Base-by-base conservation (phyloP, 2,888 invertebrate genomes). In the Sphaerophoria taeniata region DNA sequence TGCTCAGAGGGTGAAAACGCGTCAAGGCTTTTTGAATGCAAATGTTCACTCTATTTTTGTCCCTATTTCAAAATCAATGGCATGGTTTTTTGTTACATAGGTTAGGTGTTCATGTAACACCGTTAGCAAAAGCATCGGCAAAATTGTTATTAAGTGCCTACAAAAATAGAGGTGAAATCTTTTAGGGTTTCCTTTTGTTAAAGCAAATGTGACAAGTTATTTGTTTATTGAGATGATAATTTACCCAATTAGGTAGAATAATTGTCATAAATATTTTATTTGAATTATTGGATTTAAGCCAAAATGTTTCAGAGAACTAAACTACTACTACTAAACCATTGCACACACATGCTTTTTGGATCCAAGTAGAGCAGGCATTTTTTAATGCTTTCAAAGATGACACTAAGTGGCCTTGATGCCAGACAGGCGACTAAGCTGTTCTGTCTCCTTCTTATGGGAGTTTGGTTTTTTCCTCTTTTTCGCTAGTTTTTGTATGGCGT, bases 21-120 rank as follows among this genome's bases (percentile, higher is more conserved):
- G 55, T 55, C 71, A 31, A 71, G n/a, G 63, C n/a, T 9, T 51
- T 24, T 81, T n/a, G 14, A 76, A 81, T 76, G 70, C 58, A 71
- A 81, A 70, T 76, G 24, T 24, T 45, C 56, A 31, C 34, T 34
- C 70, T 80, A 80, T 75, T 80, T 75, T 12, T 61, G 61, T 70
- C 16, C 24, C 11, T 56, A 39, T 74, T 70, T 70, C 70, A 55
- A 70, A 75, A 63, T 43, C 70, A 45, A 65, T 56, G 49, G 36
- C 69, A 63, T 24, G 43, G 51, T 34, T 60, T 60, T 49, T 6
- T 47, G n/a, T 43, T 75, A 47, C 39, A 69, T 69, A 33, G 31
- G 11, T 36, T 80, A 69, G 71, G 75, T 71, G 56, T 58, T 47
- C 36, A 45, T 61, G 12, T 43, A 47, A 24, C 2, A 24, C 24